Conservation (phyloP, 1,140 invertebrate species). For the Penaeus vannamei region DNA sequence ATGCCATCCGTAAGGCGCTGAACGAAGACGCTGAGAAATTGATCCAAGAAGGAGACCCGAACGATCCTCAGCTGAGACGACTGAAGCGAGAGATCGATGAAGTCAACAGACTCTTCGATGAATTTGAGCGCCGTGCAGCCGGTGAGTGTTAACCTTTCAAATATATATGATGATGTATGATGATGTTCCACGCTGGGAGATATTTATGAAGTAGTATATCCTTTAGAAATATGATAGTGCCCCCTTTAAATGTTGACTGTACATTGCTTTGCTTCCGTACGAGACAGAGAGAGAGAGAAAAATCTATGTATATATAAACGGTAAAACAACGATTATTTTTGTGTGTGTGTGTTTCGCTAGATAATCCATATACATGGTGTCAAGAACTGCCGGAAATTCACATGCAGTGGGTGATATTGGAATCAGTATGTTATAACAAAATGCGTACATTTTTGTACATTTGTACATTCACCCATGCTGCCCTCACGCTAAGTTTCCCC, state of each 20-base stretch:
- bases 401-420: neutral
- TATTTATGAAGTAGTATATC: slow-evolving; percentile 76
- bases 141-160: slow-evolving; percentile 55
- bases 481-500: too few relatives aligned
- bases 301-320: too few relatives aligned
- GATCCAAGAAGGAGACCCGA: slow-evolving; percentile 91
- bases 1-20: slow-evolving; percentile 92
- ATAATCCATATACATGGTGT: too few relatives aligned
- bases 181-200: slow-evolving; percentile 68
- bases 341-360: too few relatives aligned
- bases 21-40: slow-evolving; percentile 98
- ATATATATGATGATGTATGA: slow-evolving; percentile 69
- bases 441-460: too few relatives aligned
- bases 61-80: slow-evolving; percentile 90
- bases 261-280: too few relatives aligned
- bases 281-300: too few relatives aligned
- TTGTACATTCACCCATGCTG: too few relatives aligned
- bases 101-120: slow-evolving; percentile 95
- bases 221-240: too few relatives aligned
- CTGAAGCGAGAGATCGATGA: slow-evolving; percentile 93
- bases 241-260: too few relatives aligned
- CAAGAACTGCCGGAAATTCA: too few relatives aligned
- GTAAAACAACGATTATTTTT: too few relatives aligned
- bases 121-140: slow-evolving; percentile 87
- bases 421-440: neutral